Percentiles rank a stretch among this genome's conserved stretches.
Evolutionary conservation across 1,140 invertebrate species (phyloP).

Genomic region (Andrena cerasifolii): DNA sequence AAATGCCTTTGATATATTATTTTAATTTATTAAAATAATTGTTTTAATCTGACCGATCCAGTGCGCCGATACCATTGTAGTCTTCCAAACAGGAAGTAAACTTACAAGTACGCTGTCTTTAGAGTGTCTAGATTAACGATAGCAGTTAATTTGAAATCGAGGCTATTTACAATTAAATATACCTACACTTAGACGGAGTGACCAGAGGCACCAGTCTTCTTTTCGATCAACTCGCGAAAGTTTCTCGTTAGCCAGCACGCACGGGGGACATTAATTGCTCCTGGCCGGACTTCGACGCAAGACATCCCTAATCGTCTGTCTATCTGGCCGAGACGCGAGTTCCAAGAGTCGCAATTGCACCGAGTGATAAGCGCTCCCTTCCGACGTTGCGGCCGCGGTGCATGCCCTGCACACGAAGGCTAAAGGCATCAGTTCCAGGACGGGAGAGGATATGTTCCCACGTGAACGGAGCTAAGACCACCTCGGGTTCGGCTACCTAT

Average conservation of each 20-base stretch:
- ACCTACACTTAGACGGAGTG: no score
- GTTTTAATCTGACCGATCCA: no score
- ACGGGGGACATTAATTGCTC: conserved; percentile 52
- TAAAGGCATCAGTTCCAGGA: conserved; percentile 38
- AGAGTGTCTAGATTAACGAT: no score
- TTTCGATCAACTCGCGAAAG: conserved; percentile 19
- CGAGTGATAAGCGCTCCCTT: conserved; percentile 57
- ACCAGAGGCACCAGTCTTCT: no score
- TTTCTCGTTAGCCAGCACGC: conserved; percentile 14
- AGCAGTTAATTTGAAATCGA: no score
- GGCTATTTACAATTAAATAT: no score
- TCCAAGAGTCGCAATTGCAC: conserved; percentile 41
- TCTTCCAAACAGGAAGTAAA: no score
- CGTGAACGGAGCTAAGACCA: conserved; percentile 56
- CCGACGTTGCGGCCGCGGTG: conserved; percentile 56
- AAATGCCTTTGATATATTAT: no score
- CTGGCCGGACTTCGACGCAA: conserved; percentile 20
- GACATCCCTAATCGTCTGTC: conserved; percentile 52
- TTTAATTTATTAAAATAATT: no score
- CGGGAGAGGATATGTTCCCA: conserved; percentile 71
- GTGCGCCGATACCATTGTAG: no score
- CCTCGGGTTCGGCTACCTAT: conserved; percentile 60
- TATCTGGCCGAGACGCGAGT: conserved; percentile 32
- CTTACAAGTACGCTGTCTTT: no score
- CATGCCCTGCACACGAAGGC: conserved; percentile 37